A percentile compares a stretch with the other conserved stretches of the same genome.
Conservation (phyloP, 2,113 vertebrate species). For the Pitta sordida region DNA sequence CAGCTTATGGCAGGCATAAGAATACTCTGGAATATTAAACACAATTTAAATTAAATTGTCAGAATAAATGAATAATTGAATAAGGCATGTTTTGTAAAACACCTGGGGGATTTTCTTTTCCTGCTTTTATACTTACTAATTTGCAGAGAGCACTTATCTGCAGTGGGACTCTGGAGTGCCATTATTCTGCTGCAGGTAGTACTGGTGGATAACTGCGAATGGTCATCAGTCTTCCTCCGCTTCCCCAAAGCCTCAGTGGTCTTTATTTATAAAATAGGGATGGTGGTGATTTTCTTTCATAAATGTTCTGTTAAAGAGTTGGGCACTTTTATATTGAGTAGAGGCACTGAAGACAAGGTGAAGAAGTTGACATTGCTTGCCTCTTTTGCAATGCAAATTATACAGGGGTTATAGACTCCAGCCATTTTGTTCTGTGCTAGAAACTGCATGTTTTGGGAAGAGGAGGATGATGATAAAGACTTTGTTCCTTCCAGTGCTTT, state of each 20-base stretch:
- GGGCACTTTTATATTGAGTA: not conserved
- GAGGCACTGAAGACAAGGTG: not conserved
- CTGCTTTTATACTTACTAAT: not conserved
- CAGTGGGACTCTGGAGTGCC: not conserved
- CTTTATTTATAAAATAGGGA: not conserved
- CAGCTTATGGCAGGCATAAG: not conserved
- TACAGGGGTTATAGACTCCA: not conserved
- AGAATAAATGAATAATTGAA: constrained; percentile 30
- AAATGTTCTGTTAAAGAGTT: not conserved
- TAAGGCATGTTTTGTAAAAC: not conserved
- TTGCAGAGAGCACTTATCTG: not conserved
- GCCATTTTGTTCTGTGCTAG: not conserved
- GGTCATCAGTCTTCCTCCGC: not conserved
- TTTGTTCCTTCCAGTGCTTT: not conserved
- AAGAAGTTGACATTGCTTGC: not conserved
- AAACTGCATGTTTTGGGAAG: not conserved
- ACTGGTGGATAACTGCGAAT: not conserved
- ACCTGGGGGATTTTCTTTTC: not conserved
- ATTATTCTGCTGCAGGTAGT: not conserved
- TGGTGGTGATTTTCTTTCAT: not conserved
- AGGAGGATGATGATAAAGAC: not conserved
- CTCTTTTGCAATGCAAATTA: not conserved
- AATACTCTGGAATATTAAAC: not conserved
- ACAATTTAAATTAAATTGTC: constrained; percentile 10
- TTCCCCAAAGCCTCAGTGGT: not conserved